Base-by-base conservation (phyloP, 2,888 invertebrate genomes). In the Troides aeacus region DNA sequence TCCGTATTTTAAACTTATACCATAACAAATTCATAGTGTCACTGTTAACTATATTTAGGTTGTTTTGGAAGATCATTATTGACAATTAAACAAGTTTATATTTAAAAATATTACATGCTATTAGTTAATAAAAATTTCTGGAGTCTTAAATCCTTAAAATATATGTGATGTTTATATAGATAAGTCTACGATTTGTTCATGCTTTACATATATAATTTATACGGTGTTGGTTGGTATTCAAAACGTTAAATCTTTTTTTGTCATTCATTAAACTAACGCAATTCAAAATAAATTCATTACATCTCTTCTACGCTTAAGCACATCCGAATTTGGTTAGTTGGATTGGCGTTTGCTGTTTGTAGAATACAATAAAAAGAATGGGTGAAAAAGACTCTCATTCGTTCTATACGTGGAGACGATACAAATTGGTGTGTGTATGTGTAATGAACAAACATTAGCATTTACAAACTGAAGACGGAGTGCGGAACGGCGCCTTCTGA, bases 381-480 rank as follows among this genome's bases (percentile, higher is more conserved):
- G n/a, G 58, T 62, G 50, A 15, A 46, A 46, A 46, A 46, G 30
- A 15, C 39, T 64, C 66, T 70, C 56, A 39, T 70, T 60, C 46
- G 63, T 64, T n/a, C 61, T 75, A 76, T 82, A 80, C 82, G 81
- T 82, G 81, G 79, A 71, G 74, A 72, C 79, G 81, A 73, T 84
- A 84, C 85, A 84, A 86, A 86, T 85, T 84, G 82, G 78, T 80
- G 81, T 80, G 79, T 76, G 53, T 77, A 79, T 69, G 79, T 83
- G 80, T 86, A 86, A 84, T 85, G 83, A 83, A 82, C 80, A 77
- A 79, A 81, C 84, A 86, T 87, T 86, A 86, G 81, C 83, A 82
- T 77, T 80, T 78, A 76, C 79, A 78, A 76, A 78, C 76, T 74
- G 78, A 72, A 77, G 77, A 77, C 79, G 76, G 72, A 76, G 75